Conservation (phyloP, 2,797 vertebrate genomes). For the Sebastes trivittatus region DNA sequence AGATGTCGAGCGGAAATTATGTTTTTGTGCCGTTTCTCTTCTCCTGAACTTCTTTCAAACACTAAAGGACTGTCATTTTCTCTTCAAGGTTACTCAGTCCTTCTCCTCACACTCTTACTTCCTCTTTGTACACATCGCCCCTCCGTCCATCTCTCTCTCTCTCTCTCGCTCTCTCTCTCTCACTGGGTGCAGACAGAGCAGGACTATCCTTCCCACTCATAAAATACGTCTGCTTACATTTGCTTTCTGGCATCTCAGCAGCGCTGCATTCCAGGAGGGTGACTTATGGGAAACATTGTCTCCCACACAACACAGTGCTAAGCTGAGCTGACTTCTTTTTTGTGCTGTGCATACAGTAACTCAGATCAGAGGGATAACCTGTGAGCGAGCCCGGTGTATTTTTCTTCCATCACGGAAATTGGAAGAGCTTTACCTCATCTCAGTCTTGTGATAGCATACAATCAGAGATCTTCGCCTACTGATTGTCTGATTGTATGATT, state of each 20-base stretch:
- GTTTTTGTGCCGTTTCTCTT: constrained; percentile 5
- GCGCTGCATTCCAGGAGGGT: constrained; percentile 82
- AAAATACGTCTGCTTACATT: constrained; percentile 76
- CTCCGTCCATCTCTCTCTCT: constrained; percentile 12
- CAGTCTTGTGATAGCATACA: not conserved
- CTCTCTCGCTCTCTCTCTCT: not conserved
- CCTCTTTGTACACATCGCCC: not conserved
- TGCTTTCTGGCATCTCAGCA: constrained; percentile 77
- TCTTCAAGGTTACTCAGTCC: constrained; percentile 21
- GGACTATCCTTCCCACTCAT: constrained; percentile 80
- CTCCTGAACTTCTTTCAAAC: constrained; percentile 15
- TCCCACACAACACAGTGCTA: constrained; percentile 64
- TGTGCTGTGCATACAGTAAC: constrained; percentile 26
- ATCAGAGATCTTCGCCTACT: not conserved
- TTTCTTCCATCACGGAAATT: constrained; percentile 11
- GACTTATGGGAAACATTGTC: constrained; percentile 84
- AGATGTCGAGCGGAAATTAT: not conserved
- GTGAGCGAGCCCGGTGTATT: not conserved
- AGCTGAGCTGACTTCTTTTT: constrained; percentile 34
- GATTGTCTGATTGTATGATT: not conserved
- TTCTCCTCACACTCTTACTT: constrained; percentile 3
- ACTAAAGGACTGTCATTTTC: constrained; percentile 13
- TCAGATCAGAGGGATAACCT: constrained; percentile 30
- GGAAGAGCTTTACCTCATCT: not conserved
- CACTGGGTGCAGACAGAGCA: constrained; percentile 46